Evolutionary conservation across 2,888 invertebrate species (phyloP).

Genomic region (Cryptocheilus praepositus): DNA sequence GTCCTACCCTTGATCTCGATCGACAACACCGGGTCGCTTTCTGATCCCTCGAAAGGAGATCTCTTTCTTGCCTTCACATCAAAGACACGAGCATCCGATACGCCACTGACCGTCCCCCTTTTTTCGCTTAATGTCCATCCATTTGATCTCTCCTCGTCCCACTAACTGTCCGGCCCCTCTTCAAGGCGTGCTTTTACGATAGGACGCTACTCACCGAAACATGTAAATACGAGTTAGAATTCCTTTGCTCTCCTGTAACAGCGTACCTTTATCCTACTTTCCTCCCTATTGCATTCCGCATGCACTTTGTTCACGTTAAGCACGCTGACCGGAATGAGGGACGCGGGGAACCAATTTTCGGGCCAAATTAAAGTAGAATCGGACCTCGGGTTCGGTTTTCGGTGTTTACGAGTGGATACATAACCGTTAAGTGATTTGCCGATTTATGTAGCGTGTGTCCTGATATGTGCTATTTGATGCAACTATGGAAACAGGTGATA

Average conservation of each 20-base stretch:
- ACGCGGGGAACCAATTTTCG: too few species aligned
- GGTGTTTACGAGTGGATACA: too few species aligned
- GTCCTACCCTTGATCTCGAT: slow-evolving; percentile 22
- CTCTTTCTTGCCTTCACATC: slow-evolving; percentile 42
- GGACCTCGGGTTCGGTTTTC: too few species aligned
- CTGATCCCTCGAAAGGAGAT: slow-evolving; percentile 15
- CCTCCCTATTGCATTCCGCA: too few species aligned
- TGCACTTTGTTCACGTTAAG: too few species aligned
- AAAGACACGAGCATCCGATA: slow-evolving; percentile 41
- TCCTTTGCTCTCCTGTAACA: slow-evolving; percentile 30
- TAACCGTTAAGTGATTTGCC: too few species aligned
- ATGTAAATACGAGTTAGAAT: slow-evolving; percentile 61
- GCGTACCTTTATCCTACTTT: slow-evolving; percentile 16
- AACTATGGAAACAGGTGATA: too few species aligned
- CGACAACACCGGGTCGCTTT: slow-evolving; percentile 19
- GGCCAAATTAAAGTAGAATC: too few species aligned
- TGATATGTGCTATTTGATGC: too few species aligned
- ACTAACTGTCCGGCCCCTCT: not conserved
- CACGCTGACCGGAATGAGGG: too few species aligned
- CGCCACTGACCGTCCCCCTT: slow-evolving; percentile 33
- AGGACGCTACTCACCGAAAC: slow-evolving; percentile 55
- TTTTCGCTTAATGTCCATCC: slow-evolving; percentile 45
- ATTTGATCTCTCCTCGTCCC: slow-evolving; percentile 52
- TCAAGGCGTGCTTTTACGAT: slow-evolving; percentile 52
- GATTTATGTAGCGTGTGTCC: too few species aligned